Conservation (phyloP, 2,113 vertebrate species). For the Hypanus sabinus region DNA sequence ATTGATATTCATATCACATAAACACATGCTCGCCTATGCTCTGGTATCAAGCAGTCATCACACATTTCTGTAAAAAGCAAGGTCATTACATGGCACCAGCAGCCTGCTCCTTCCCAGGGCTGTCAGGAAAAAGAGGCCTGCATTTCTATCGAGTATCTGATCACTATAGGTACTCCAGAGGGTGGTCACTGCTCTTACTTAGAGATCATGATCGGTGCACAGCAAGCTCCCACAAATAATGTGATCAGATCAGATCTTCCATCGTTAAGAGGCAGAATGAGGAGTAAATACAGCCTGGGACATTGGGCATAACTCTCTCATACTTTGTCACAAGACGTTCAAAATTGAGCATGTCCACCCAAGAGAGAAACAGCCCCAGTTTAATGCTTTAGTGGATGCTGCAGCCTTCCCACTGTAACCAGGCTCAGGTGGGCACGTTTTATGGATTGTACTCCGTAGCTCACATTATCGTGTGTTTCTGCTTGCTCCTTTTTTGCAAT, state of each 20-base stretch:
- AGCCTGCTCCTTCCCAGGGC: not conserved
- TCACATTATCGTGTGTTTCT: too few species aligned
- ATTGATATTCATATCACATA: conserved; percentile 20
- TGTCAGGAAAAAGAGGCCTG: not conserved
- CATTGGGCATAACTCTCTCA: not conserved
- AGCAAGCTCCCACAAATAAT: not conserved
- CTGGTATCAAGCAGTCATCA: not conserved
- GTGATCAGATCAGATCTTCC: not conserved
- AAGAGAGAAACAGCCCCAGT: too few species aligned
- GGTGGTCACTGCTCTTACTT: not conserved
- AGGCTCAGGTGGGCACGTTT: too few species aligned
- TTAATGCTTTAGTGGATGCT: too few species aligned
- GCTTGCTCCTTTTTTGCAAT: too few species aligned
- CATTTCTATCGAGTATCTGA: not conserved
- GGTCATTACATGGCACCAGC: not conserved
- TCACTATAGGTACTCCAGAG: not conserved
- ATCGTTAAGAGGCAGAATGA: not conserved
- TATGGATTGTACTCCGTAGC: too few species aligned
- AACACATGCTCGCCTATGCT: not conserved
- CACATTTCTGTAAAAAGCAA: not conserved
- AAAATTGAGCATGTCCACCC: too few species aligned
- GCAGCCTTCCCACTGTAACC: too few species aligned
- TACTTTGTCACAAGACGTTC: not conserved
- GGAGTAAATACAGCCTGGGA: not conserved
- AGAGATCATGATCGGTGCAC: not conserved